Evolutionary conservation across 2,888 invertebrate genomes (phyloP).

Genomic region (Molanna angustata): DNA sequence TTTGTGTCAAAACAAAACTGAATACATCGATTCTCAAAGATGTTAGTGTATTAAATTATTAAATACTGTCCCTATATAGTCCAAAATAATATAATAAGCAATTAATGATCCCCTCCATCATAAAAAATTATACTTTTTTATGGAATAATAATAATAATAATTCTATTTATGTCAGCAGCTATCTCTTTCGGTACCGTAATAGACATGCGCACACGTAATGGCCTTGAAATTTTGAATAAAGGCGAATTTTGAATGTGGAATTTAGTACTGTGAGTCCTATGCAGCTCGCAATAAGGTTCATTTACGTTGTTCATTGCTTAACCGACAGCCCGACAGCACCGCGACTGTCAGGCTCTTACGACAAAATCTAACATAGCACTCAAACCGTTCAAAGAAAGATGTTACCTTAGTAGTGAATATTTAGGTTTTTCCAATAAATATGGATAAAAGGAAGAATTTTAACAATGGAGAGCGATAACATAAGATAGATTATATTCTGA

Average conservation of each 20-base stretch:
- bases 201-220: slow-evolving; percentile 25
- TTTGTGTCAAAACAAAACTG: no score
- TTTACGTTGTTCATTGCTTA: slow-evolving; percentile 9
- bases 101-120: no score
- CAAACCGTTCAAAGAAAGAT: slow-evolving; percentile 18
- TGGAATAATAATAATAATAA: slow-evolving; percentile 13
- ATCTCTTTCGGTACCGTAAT: slow-evolving; percentile 23
- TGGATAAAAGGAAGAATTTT: neutral
- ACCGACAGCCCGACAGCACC: slow-evolving; percentile 17
- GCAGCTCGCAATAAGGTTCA: slow-evolving; percentile 18
- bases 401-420: slow-evolving; percentile 21
- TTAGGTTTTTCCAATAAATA: slow-evolving; percentile 10
- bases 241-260: slow-evolving; percentile 22
- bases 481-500: neutral
- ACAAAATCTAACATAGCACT: slow-evolving; percentile 23
- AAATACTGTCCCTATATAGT: no score
- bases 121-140: slow-evolving; percentile 1
- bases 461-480: neutral
- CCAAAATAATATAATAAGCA: neutral
- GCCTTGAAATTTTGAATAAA: slow-evolving; percentile 26
- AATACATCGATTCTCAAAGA: no score
- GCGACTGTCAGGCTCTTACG: slow-evolving; percentile 23
- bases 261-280: slow-evolving; percentile 20
- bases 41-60: no score
- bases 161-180: slow-evolving; percentile 25